Percentiles rank a stretch among this genome's conserved stretches.
phyloP scores from a whole-genome alignment of 2,888 invertebrate species.

The Drosophila macrothrix region DNA sequence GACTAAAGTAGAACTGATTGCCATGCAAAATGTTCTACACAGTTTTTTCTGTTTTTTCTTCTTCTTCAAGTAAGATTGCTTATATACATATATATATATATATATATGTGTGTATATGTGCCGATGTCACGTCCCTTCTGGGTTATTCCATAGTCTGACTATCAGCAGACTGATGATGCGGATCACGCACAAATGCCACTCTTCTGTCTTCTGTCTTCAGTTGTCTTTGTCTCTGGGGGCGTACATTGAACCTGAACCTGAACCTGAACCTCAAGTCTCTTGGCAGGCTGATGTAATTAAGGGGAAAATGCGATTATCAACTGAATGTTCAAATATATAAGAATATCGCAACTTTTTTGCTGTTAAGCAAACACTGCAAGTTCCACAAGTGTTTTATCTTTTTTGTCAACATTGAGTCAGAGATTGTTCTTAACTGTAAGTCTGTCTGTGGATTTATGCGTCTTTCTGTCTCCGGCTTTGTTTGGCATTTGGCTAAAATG shows the following conservation, averaged over 20 bases:
- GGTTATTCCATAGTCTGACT: conserved; percentile 47
- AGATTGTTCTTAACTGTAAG: conserved; percentile 27
- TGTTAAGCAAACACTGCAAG: not conserved
- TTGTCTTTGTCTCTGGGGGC: conserved; percentile 15
- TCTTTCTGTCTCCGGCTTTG: not conserved
- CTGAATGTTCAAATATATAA: not conserved
- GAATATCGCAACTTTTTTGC: conserved; percentile 4
- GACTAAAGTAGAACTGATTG: conserved; percentile 39
- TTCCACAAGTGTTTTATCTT: not conserved
- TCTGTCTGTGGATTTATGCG: not conserved
- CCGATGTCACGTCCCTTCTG: conserved; percentile 50
- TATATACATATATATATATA: not conserved
- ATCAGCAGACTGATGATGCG: conserved; percentile 35
- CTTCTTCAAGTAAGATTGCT: conserved; percentile 3
- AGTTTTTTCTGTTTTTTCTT: not conserved
- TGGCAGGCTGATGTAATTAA: conserved; percentile 36
- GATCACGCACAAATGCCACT: conserved; percentile 42
- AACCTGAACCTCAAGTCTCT: conserved; percentile 9
- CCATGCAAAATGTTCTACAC: conserved; percentile 37
- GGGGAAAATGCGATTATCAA: conserved; percentile 18
- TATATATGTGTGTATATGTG: not conserved
- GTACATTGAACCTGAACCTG: conserved; percentile 48
- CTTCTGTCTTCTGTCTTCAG: conserved; percentile 3
- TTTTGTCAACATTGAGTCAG: conserved; percentile 9
- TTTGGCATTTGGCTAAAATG: conserved; percentile 55